Evolutionary conservation across 2,113 vertebrate species (phyloP).

Genomic region (Agapornis roseicollis): DNA sequence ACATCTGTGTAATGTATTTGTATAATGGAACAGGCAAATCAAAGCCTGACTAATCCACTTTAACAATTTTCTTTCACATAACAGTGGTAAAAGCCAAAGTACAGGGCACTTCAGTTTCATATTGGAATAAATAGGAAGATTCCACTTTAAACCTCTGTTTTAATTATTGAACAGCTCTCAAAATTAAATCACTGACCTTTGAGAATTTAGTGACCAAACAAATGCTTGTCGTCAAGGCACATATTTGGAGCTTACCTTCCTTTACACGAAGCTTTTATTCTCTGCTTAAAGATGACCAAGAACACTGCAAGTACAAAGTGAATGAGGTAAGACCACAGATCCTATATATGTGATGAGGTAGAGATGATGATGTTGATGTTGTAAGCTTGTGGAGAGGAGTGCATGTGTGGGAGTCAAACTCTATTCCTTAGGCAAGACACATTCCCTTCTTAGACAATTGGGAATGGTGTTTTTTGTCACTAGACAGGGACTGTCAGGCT

Average conservation of each 20-base stretch:
- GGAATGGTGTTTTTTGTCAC: neutral
- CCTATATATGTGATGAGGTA: neutral
- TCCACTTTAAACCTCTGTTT: conserved; percentile 32
- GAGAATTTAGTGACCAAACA: conserved; percentile 53
- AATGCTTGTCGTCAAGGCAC: neutral
- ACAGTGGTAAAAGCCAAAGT: neutral
- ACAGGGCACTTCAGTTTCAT: neutral
- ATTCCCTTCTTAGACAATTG: neutral
- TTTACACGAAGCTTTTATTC: neutral
- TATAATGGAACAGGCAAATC: neutral
- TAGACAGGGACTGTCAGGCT: neutral
- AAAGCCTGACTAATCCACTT: neutral
- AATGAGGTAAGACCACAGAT: conserved; percentile 42
- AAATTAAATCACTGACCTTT: conserved; percentile 56
- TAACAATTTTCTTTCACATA: neutral
- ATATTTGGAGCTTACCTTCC: neutral
- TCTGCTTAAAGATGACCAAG: neutral
- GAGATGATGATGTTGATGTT: neutral
- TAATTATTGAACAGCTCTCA: conserved; percentile 66
- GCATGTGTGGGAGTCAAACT: neutral
- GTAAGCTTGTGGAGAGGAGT: neutral
- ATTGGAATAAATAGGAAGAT: conserved; percentile 29
- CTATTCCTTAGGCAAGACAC: neutral
- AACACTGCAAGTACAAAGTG: neutral
- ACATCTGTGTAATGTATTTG: neutral